Evolutionary conservation across 2,888 invertebrate species (phyloP).

Genomic region (Lumbricus terrestris): DNA sequence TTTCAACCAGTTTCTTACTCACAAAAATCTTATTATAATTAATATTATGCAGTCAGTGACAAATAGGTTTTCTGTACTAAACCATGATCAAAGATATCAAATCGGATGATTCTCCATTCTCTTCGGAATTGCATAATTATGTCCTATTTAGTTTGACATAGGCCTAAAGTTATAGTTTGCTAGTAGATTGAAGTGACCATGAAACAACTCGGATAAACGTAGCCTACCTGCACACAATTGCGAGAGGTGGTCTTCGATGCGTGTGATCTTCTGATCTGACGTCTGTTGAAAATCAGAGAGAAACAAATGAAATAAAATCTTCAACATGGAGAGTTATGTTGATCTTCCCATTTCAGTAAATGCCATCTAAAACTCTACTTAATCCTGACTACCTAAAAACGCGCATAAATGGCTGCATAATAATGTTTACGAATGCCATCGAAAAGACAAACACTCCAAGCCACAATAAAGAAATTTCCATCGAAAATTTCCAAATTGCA

Average conservation of each 20-base stretch:
- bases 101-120: neutral
- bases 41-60: too few species aligned
- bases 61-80: neutral
- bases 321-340: neutral
- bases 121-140: too few species aligned
- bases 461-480: neutral
- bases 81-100: neutral
- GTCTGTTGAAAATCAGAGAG: neutral
- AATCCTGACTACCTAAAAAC: neutral
- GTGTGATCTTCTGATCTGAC: neutral
- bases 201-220: neutral
- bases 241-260: too few species aligned
- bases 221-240: too few species aligned
- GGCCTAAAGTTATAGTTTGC: neutral
- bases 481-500: neutral
- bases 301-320: neutral
- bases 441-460: neutral
- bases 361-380: neutral
- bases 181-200: neutral
- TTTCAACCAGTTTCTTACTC: neutral
- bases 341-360: too few species aligned
- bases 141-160: neutral
- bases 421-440: too few species aligned
- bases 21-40: neutral
- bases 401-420: too few species aligned